These are phyloP conservation scores for Cephalophus harveyi DNA, from an alignment of 2,113 vertebrate genomes.

Conservation along the genomic window DNA sequence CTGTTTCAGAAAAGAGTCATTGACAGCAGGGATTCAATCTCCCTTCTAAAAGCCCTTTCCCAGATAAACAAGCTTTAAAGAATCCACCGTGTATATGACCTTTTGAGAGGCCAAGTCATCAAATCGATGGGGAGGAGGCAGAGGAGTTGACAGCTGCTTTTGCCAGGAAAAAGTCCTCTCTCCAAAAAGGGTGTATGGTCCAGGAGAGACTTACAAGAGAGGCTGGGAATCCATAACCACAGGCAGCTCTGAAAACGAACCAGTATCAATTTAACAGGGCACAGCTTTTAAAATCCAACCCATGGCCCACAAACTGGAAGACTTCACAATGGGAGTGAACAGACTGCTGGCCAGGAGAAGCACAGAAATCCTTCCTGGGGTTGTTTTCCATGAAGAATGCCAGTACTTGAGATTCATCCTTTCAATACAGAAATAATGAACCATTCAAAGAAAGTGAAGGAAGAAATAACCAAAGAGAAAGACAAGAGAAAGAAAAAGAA, in stretches of 20 bases:
- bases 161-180: neutral
- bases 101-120: slow-evolving; percentile 30
- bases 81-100: neutral
- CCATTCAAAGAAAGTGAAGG: neutral
- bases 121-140: neutral
- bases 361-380: neutral
- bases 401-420: neutral
- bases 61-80: slow-evolving; percentile 54
- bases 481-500: neutral
- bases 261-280: neutral
- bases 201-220: neutral
- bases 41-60: slow-evolving; percentile 34
- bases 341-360: neutral
- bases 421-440: neutral
- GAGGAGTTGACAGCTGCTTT: neutral
- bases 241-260: neutral
- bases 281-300: neutral
- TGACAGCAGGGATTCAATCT: slow-evolving; percentile 43
- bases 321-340: neutral
- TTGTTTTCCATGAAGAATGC: neutral
- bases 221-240: neutral
- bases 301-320: neutral
- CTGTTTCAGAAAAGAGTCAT: slow-evolving; percentile 50
- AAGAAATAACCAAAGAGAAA: neutral
- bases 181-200: neutral